Base-by-base conservation (phyloP, 2,888 invertebrate species). In the Dinocampus coccinellae region DNA sequence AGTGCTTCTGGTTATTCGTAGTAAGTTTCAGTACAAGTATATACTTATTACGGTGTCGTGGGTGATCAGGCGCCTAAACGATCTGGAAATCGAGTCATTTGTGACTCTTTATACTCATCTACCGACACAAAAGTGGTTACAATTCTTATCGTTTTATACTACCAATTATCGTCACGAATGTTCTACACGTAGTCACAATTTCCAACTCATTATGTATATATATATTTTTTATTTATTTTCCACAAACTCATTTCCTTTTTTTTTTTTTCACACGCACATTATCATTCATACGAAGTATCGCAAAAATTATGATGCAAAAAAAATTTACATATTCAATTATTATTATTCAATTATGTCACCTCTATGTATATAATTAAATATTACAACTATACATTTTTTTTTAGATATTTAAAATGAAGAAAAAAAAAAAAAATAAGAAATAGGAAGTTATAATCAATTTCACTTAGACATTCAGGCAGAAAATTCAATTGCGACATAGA, bases 391-490 rank as follows among this genome's bases (percentile, higher is more conserved):
- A 29, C 7, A 29, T 4, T 29, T 29, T 29, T 29, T 4, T 29
- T 11, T 16, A 3, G n/a, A 22, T 60, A 13, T 3, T 24, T 3
- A 42, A 10, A 6, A 42, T 24, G 24, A 24, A 3, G 16, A 16
- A 47, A 16, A 16, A 16, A 47, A 16, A 20, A n/a, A 47, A 4
- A 6, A 47, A n/a, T 3, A 47, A 16, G 3, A 20, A 47, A 16
- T 13, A 26, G 11, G 29, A 20, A 24, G 55, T 34, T n/a, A 47
- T n/a, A 33, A 70, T 70, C 63, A 61, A 70, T 65, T n/a, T 29
- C 39, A 39, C 53, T 71, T 66, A 71, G 71, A 71, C 71, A 71
- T 71, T 66, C 71, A 61, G 71, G 42, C 55, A 53, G 55, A 47
- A 60, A 24, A 52, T 33, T 29, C n/a, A 16, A 16, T 29, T 58